Conservation (phyloP, 2,797 vertebrate species). For the Phrynocephalus guinanensis region DNA sequence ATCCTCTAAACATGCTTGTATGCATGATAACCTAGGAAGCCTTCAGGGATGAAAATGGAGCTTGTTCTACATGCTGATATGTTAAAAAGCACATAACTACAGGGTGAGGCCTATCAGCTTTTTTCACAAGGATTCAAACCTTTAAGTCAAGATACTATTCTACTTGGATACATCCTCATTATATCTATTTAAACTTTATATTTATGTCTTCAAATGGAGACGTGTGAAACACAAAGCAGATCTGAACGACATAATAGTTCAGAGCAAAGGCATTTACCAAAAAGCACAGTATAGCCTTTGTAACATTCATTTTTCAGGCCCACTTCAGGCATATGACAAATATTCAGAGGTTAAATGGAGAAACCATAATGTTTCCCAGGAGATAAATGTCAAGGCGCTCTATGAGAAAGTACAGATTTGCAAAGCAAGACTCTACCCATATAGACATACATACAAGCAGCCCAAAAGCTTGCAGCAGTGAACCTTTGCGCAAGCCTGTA, state of each 20-base stretch:
- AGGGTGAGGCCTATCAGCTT: constrained; percentile 12
- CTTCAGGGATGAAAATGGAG: neutral
- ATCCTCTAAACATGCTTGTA: constrained; percentile 17
- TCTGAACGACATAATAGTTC: neutral
- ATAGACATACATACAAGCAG: neutral
- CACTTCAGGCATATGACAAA: neutral
- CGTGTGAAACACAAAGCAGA: neutral
- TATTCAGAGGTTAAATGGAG: neutral
- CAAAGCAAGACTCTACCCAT: neutral
- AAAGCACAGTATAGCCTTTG: neutral
- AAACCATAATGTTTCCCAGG: neutral
- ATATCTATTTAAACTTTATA: constrained; percentile 1
- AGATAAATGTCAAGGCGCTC: neutral
- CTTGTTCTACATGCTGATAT: constrained; percentile 3
- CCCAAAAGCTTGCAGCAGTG: neutral
- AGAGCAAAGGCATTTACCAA: neutral
- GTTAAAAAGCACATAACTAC: constrained; percentile 3
- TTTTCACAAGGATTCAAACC: constrained; percentile 16
- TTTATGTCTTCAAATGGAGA: constrained; percentile 3
- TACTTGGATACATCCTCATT: neutral
- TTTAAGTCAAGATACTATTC: constrained; percentile 18
- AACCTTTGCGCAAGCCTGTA: neutral
- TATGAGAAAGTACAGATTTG: neutral
- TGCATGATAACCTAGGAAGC: constrained; percentile 1
- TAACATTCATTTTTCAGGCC: neutral